phyloP scores from a whole-genome alignment of 2,888 invertebrate genomes.

The Phanerotoma sp. region DNA sequence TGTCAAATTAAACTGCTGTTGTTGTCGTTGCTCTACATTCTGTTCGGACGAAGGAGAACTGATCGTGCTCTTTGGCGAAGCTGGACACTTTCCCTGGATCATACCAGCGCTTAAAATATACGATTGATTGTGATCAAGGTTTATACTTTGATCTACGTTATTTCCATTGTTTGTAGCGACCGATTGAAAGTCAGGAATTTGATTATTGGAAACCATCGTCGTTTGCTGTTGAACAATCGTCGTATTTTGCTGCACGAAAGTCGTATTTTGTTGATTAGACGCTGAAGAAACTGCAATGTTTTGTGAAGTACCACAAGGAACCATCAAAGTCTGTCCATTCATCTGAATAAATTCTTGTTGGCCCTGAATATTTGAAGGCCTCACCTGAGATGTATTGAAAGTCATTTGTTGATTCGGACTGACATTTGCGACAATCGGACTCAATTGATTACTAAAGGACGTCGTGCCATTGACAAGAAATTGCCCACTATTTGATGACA shows the following conservation, averaged over 20 bases:
- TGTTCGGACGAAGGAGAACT: constrained; percentile 50
- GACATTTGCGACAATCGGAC: constrained; percentile 74
- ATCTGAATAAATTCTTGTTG: constrained; percentile 74
- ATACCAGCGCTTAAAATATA: constrained; percentile 51
- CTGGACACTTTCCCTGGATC: constrained; percentile 48
- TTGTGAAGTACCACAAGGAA: constrained; percentile 63
- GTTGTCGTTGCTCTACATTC: constrained; percentile 49
- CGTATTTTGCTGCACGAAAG: constrained; percentile 82
- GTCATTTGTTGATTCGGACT: constrained; percentile 71
- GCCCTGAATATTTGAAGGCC: constrained; percentile 57
- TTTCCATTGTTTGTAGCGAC: constrained; percentile 34
- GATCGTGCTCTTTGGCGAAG: constrained; percentile 46
- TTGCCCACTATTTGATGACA: constrained; percentile 73
- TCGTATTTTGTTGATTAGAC: constrained; percentile 65
- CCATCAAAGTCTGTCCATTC: constrained; percentile 72
- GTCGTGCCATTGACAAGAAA: constrained; percentile 74
- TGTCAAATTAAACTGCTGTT: constrained; percentile 38
- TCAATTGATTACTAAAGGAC: constrained; percentile 71
- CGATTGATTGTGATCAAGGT: constrained; percentile 64
- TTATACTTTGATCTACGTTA: constrained; percentile 55
- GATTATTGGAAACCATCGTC: constrained; percentile 73
- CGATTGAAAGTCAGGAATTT: constrained; percentile 57
- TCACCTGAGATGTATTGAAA: constrained; percentile 62
- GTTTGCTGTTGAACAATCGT: constrained; percentile 83
- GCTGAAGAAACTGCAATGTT: constrained; percentile 63